phyloP scores from a whole-genome alignment of 2,797 vertebrate species.

The Zenarchopterus dispar region DNA sequence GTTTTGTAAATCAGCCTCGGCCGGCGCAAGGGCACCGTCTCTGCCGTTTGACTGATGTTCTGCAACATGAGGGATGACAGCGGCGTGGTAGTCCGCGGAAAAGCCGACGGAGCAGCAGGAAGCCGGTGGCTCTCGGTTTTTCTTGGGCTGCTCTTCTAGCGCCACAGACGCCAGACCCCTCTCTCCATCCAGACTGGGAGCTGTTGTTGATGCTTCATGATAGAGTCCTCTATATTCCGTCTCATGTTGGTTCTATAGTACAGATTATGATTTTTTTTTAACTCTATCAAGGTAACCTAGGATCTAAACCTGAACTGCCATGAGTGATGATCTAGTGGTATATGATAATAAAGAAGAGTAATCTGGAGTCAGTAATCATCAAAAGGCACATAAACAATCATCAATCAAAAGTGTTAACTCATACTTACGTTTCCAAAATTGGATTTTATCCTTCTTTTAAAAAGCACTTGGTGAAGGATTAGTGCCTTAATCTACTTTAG shows the following conservation, averaged over 20 bases:
- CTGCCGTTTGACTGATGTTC: constrained; percentile 89
- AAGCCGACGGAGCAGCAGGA: constrained; percentile 70
- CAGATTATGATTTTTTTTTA: neutral
- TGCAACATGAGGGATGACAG: constrained; percentile 90
- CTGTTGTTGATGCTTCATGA: constrained; percentile 55
- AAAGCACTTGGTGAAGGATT: constrained; percentile 2
- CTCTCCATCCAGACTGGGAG: constrained; percentile 61
- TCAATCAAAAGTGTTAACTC: constrained; percentile 25
- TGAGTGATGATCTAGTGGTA: no score
- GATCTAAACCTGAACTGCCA: constrained; percentile 38
- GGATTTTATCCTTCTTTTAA: constrained; percentile 25
- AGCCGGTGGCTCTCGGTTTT: constrained; percentile 75
- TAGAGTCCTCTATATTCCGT: constrained; percentile 34
- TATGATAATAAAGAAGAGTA: neutral
- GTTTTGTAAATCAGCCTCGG: constrained; percentile 90
- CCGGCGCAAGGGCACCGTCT: constrained; percentile 86
- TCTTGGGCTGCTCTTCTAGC: constrained; percentile 81
- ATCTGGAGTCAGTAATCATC: constrained; percentile 37
- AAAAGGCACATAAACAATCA: constrained; percentile 2
- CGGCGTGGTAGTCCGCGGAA: constrained; percentile 81
- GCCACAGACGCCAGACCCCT: constrained; percentile 65
- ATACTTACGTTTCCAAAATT: constrained; percentile 42
- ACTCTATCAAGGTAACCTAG: constrained; percentile 38
- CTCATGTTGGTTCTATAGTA: neutral
- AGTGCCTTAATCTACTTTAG: no score